Evolutionary conservation across 2,113 vertebrate genomes (phyloP).

Genomic region (Guaruba guarouba): DNA sequence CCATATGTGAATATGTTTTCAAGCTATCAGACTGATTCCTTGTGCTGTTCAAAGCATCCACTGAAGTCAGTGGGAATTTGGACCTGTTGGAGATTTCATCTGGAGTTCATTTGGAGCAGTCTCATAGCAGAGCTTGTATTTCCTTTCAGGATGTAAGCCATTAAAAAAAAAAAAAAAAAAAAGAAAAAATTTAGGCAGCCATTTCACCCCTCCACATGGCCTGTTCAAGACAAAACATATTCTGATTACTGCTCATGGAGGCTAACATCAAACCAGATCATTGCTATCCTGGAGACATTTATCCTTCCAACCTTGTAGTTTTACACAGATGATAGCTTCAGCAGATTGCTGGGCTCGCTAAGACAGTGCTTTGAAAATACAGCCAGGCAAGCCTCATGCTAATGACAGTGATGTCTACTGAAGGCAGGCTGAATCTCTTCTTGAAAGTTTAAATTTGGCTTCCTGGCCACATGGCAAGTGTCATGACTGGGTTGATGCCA

Average conservation of each 20-base stretch:
- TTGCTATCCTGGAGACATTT: not conserved
- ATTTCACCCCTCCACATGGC: not conserved
- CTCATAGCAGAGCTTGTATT: not conserved
- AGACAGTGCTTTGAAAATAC: not conserved
- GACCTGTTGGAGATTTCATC: not conserved
- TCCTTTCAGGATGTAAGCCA: not conserved
- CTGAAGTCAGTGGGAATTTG: not conserved
- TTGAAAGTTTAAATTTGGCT: not conserved
- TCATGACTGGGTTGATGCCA: not conserved
- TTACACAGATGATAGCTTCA: not conserved
- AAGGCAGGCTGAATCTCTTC: not conserved
- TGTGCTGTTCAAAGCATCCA: not conserved
- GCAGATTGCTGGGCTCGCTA: not conserved
- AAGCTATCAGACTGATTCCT: not conserved
- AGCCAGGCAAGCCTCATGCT: not conserved
- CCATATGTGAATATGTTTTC: not conserved
- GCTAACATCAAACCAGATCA: not conserved
- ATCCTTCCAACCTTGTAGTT: not conserved
- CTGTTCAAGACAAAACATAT: not conserved
- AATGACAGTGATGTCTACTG: not conserved
- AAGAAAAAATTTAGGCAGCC: not conserved
- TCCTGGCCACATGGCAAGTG: not conserved
- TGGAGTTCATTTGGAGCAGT: constrained; percentile 4
- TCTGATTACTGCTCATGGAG: not conserved
- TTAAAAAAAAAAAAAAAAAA: not conserved